These are phyloP conservation scores for Rachycentron canadum DNA, from an alignment of 2,797 vertebrate species.

Conservation along the genomic window DNA sequence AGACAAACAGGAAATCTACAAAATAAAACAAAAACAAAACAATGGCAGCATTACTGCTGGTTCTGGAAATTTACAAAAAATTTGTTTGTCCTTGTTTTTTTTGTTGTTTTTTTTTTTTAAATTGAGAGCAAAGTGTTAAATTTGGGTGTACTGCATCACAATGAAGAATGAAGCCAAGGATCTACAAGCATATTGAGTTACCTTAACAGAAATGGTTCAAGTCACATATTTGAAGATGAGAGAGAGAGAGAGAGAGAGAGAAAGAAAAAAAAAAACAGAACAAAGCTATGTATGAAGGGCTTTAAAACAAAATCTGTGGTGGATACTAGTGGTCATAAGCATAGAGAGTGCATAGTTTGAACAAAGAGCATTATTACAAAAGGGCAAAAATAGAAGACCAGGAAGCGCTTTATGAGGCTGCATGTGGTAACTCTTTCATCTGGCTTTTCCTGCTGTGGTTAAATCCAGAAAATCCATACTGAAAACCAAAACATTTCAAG, in stretches of 20 bases:
- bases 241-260: not conserved
- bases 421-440: constrained; percentile 54
- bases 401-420: constrained; percentile 84
- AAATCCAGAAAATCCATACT: constrained; percentile 41
- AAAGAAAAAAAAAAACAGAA: constrained; percentile 69
- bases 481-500: constrained; percentile 39
- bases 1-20: constrained; percentile 81
- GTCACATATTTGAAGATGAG: constrained; percentile 84
- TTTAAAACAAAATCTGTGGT: constrained; percentile 90
- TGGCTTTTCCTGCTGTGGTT: constrained; percentile 62
- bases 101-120: constrained; percentile 14
- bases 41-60: constrained; percentile 82
- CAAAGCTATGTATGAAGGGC: constrained; percentile 76
- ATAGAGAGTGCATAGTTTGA: constrained; percentile 85
- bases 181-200: constrained; percentile 80
- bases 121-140: constrained; percentile 74
- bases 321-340: constrained; percentile 91
- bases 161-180: constrained; percentile 71
- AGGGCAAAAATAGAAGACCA: constrained; percentile 74
- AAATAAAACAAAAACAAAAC: constrained; percentile 76
- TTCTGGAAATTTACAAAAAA: constrained; percentile 84
- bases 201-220: constrained; percentile 87
- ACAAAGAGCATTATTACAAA: constrained; percentile 79
- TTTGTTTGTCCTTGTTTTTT: constrained; percentile 47
- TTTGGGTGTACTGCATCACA: constrained; percentile 80